Evolutionary conservation across 2,113 vertebrate genomes (phyloP).

Genomic region (Mus musculus): DNA sequence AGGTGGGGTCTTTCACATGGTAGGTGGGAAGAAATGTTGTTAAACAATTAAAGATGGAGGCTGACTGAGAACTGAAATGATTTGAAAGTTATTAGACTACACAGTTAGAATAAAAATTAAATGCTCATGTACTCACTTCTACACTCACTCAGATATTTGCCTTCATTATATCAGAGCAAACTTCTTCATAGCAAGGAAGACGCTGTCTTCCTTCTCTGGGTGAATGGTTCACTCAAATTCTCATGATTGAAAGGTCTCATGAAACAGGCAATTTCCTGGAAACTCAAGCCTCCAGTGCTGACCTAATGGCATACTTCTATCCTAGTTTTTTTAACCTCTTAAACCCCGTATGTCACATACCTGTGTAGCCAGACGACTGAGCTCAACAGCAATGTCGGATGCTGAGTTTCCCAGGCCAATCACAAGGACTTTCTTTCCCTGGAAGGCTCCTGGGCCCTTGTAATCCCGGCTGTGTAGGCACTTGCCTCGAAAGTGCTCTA

Average conservation of each 20-base stretch:
- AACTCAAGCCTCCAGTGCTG: background rate
- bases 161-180: background rate
- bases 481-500: conserved; percentile 88
- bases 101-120: background rate
- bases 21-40: background rate
- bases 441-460: conserved; percentile 87
- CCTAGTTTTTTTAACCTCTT: background rate
- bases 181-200: background rate
- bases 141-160: background rate
- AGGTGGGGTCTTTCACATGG: background rate
- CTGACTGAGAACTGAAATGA: background rate
- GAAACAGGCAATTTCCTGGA: background rate
- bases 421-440: conserved; percentile 90
- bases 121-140: accelerated
- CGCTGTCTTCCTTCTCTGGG: background rate
- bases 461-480: conserved; percentile 91
- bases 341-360: conserved; percentile 70
- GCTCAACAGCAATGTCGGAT: conserved; percentile 91
- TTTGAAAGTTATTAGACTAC: background rate
- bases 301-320: background rate
- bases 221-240: background rate
- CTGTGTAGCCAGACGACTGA: conserved; percentile 88
- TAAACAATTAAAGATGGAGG: conserved; percentile 20
- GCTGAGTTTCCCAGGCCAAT: conserved; percentile 92
- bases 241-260: background rate